These are phyloP conservation scores for Agelastica alni DNA, from an alignment of 2,888 invertebrate species.

Conservation along the genomic window DNA sequence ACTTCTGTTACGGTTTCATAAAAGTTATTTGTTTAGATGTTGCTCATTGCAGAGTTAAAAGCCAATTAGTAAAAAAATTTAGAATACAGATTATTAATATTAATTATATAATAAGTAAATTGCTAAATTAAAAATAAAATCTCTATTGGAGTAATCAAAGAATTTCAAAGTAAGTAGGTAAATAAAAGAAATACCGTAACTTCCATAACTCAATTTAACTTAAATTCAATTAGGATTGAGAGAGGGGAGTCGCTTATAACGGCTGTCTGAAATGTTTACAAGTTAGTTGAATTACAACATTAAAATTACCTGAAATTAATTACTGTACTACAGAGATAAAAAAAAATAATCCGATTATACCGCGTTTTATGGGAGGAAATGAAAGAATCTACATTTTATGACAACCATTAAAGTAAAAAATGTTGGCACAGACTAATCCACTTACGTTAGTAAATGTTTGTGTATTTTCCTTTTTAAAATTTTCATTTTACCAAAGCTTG, in stretches of 20 bases:
- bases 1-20: too few species aligned
- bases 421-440: slow-evolving; percentile 19
- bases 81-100: too few species aligned
- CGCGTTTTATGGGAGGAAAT: slow-evolving; percentile 23
- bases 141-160: too few species aligned
- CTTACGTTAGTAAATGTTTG: slow-evolving; percentile 24
- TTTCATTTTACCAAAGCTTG: slow-evolving; percentile 16
- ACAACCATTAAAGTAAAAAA: slow-evolving; percentile 19
- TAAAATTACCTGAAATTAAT: slow-evolving; percentile 34
- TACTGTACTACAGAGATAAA: slow-evolving; percentile 29
- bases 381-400: slow-evolving; percentile 26
- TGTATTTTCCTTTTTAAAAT: slow-evolving; percentile 22
- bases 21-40: too few species aligned
- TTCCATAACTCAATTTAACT: slow-evolving; percentile 10
- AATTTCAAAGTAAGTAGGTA: background rate
- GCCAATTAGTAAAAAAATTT: too few species aligned
- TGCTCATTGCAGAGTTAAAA: too few species aligned
- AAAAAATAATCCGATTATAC: slow-evolving; percentile 33
- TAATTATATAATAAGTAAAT: too few species aligned
- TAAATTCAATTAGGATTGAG: slow-evolving; percentile 17
- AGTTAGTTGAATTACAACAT: slow-evolving; percentile 30
- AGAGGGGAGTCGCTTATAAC: slow-evolving; percentile 9
- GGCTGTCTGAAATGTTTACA: slow-evolving; percentile 21
- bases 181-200: background rate
- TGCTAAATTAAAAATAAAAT: too few species aligned